Percentiles rank a stretch among this genome's conserved stretches.
Conservation (phyloP, 2,888 invertebrate species). For the Xylophagus ater region DNA sequence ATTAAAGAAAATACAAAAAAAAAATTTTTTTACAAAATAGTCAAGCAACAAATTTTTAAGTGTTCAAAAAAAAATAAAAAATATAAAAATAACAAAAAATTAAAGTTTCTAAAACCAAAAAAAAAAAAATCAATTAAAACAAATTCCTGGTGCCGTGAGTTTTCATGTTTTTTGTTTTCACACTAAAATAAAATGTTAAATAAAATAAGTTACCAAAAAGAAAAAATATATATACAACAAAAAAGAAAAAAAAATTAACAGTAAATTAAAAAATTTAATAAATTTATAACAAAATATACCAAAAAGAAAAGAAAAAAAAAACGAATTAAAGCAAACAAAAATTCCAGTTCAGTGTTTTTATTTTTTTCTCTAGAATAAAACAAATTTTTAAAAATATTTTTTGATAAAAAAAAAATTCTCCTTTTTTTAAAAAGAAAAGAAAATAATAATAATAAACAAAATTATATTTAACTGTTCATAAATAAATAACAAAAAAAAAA, state of each 20-base stretch:
- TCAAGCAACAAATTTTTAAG: too few species aligned
- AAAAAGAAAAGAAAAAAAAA: conserved; percentile 8
- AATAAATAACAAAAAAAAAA: conserved; percentile 8
- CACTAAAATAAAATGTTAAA: too few species aligned
- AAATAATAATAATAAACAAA: conserved; percentile 13
- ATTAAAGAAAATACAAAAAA: too few species aligned
- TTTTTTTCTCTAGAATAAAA: neutral
- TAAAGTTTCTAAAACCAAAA: too few species aligned
- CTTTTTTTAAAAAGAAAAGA: conserved; percentile 17
- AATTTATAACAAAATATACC: conserved; percentile 9
- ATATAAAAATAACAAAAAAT: too few species aligned
- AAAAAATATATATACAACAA: conserved; percentile 4
- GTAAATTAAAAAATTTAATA: conserved; percentile 11
- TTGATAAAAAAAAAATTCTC: neutral
- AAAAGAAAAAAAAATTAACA: conserved; percentile 7
- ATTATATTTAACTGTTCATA: conserved; percentile 5
- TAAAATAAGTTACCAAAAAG: too few species aligned
- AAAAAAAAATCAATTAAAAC: too few species aligned
- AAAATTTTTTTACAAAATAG: too few species aligned
- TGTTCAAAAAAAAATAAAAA: too few species aligned
- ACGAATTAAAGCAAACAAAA: conserved; percentile 25
- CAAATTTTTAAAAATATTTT: conserved; percentile 1
- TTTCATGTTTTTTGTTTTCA: too few species aligned
- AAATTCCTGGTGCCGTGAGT: too few species aligned
- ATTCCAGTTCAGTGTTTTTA: conserved; percentile 19